Conservation (phyloP, 2,888 invertebrate species). For the Melieria picta region DNA sequence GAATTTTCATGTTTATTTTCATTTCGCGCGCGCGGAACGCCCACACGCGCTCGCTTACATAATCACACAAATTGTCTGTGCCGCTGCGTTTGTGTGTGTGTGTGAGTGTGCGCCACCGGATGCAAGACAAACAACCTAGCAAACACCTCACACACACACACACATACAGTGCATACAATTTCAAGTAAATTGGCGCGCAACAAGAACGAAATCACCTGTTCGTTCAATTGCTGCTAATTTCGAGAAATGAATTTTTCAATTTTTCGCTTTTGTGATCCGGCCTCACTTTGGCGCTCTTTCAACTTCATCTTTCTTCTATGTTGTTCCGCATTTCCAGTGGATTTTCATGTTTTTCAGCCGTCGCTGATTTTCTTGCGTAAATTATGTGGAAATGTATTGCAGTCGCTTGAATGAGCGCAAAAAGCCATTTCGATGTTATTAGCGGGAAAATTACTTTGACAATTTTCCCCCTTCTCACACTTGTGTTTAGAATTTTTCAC, state of each 20-base stretch:
- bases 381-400: constrained; percentile 17
- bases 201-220: too few species aligned
- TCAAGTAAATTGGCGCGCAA: constrained; percentile 52
- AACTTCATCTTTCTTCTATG: too few species aligned
- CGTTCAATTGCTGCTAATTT: constrained; percentile 5
- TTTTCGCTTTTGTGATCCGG: too few species aligned
- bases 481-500: too few species aligned
- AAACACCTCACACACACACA: too few species aligned
- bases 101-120: too few species aligned
- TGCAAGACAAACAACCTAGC: too few species aligned
- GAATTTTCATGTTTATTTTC: constrained; percentile 21
- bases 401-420: constrained; percentile 19
- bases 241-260: neutral
- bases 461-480: too few species aligned
- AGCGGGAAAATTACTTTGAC: constrained; percentile 45
- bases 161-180: constrained; percentile 33
- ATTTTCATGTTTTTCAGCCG: too few species aligned
- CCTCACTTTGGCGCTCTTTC: too few species aligned
- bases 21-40: neutral
- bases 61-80: neutral
- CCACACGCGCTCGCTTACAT: constrained; percentile 11
- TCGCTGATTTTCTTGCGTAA: neutral
- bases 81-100: too few species aligned
- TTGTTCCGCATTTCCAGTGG: too few species aligned
- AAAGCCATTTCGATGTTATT: constrained; percentile 49